These are phyloP conservation scores for Athalia rosae DNA, from an alignment of 2,888 invertebrate species.

Conservation along the genomic window DNA sequence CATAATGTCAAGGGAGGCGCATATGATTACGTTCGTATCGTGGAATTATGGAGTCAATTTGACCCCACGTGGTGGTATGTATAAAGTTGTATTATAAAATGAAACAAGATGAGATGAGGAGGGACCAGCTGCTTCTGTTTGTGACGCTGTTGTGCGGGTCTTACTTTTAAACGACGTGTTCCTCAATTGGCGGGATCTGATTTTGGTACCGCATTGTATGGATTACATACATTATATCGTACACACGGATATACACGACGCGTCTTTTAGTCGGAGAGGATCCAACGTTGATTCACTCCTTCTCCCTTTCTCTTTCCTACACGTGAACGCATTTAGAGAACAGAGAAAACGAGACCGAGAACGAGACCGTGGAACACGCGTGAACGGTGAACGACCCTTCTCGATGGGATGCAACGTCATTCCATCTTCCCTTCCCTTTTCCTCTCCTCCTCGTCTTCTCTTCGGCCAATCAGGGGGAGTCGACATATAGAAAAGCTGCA, in stretches of 20 bases:
- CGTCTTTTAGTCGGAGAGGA: constrained; percentile 1
- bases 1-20: too few relatives aligned
- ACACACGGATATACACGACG: not conserved
- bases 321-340: too few relatives aligned
- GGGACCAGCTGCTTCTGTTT: constrained; percentile 26
- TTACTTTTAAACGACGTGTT: constrained; percentile 29
- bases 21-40: not conserved
- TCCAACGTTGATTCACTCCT: too few relatives aligned
- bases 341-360: too few relatives aligned
- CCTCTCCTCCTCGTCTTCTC: constrained; percentile 1
- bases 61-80: not conserved
- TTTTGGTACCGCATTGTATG: constrained; percentile 4
- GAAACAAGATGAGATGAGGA: constrained; percentile 40
- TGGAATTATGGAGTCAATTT: not conserved
- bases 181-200: constrained; percentile 39
- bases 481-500: constrained; percentile 17
- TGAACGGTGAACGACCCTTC: constrained; percentile 43
- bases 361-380: not conserved
- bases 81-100: not conserved
- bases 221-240: not conserved
- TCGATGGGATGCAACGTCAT: constrained; percentile 17
- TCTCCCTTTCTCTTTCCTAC: not conserved
- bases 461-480: constrained; percentile 1
- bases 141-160: constrained; percentile 35
- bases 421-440: constrained; percentile 8